phyloP scores from a whole-genome alignment of 2,113 vertebrate genomes.

The Connochaetes taurinus region DNA sequence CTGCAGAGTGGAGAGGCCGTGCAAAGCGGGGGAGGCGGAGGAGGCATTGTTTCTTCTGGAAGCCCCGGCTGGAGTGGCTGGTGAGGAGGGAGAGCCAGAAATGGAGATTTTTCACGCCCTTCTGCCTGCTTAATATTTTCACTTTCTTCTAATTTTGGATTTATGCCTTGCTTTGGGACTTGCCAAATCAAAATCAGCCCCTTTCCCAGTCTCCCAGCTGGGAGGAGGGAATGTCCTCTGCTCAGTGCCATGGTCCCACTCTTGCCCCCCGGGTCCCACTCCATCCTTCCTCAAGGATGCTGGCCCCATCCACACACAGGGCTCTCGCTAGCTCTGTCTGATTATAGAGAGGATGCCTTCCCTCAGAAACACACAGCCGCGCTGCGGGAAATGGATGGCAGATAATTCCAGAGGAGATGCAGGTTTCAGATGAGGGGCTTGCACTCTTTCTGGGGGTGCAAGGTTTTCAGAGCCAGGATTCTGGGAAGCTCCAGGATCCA shows the following conservation, averaged over 20 bases:
- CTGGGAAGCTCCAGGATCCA: background rate
- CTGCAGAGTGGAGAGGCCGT: background rate
- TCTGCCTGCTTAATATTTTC: background rate
- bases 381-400: background rate
- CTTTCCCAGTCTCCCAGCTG: background rate
- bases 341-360: background rate
- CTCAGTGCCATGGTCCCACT: accelerated
- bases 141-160: background rate
- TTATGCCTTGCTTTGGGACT: background rate
- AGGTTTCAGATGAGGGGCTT: background rate
- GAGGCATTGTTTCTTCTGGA: background rate
- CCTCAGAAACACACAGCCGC: accelerated
- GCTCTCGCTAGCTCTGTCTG: background rate
- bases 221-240: background rate
- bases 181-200: background rate
- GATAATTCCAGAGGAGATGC: background rate
- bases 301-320: accelerated
- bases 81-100: background rate
- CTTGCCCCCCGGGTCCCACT: accelerated
- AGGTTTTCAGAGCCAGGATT: background rate
- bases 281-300: accelerated
- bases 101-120: background rate
- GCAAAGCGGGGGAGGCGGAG: accelerated
- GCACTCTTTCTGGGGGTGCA: background rate
- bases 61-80: background rate